Percentiles rank a stretch among this genome's conserved stretches.
Evolutionary conservation across 2,113 vertebrate genomes (phyloP).

Genomic region (Mugil cephalus): DNA sequence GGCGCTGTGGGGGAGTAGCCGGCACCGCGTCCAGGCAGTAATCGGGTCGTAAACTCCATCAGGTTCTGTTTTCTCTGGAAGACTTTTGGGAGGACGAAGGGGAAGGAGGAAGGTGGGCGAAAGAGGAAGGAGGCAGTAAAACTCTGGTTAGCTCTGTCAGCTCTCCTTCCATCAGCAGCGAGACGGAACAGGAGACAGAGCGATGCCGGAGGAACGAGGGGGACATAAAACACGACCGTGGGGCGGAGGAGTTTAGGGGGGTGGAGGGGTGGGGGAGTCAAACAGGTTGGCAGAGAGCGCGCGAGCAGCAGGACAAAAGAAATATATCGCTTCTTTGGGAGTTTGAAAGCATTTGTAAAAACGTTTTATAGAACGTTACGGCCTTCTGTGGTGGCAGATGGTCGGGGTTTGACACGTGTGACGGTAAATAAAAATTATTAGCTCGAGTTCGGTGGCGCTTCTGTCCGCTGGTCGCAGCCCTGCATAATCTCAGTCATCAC

Average conservation of each 20-base stretch:
- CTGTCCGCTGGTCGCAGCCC: conserved; percentile 65
- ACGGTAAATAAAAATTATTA: conserved; percentile 65
- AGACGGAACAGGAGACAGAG: conserved; percentile 55
- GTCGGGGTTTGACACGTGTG: conserved; percentile 61
- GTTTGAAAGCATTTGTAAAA: conserved; percentile 70
- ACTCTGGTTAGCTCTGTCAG: conserved; percentile 82
- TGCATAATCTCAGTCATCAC: conserved; percentile 75
- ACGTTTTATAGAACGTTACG: conserved; percentile 65
- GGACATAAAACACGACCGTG: conserved; percentile 33
- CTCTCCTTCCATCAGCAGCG: conserved; percentile 72
- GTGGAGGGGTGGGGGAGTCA: conserved; percentile 36
- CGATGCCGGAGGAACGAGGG: conserved; percentile 30
- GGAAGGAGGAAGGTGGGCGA: conserved; percentile 53
- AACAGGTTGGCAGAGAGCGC: conserved; percentile 59
- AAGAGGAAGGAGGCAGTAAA: conserved; percentile 75
- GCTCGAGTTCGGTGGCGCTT: conserved; percentile 34
- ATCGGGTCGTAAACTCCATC: conserved; percentile 78
- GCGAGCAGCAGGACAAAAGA: conserved; percentile 56
- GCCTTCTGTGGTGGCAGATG: conserved; percentile 65
- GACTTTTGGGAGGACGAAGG: conserved; percentile 56
- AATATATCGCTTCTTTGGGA: conserved; percentile 52
- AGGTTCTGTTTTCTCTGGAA: conserved; percentile 87
- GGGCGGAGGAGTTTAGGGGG: too few species aligned
- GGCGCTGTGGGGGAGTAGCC: conserved; percentile 36
- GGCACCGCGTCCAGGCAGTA: conserved; percentile 75